Evolutionary conservation across 2,888 invertebrate genomes (phyloP).

Genomic region (Idaea biselata): DNA sequence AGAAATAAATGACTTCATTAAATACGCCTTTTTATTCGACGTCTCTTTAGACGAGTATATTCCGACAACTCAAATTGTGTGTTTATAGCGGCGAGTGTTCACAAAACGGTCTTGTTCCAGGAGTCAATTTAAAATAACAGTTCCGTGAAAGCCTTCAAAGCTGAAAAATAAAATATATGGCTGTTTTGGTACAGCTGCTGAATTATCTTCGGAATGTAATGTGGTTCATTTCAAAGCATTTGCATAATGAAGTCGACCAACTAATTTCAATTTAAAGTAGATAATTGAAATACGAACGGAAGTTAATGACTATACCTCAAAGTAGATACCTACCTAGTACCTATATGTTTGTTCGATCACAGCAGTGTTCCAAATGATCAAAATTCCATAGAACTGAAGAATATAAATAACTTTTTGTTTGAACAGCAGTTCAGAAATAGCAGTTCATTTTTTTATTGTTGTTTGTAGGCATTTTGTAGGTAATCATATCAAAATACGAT

Average conservation of each 20-base stretch:
- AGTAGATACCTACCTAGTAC: not conserved
- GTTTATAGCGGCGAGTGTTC: conserved; percentile 58
- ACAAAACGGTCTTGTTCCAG: conserved; percentile 51
- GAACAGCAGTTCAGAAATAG: not conserved
- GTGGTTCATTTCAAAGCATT: conserved; percentile 41
- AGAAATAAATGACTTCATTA: conserved; percentile 63
- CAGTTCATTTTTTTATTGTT: no score
- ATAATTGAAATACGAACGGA: conserved; percentile 2
- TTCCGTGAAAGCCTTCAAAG: conserved; percentile 53
- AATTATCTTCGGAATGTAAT: conserved; percentile 37
- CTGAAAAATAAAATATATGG: conserved; percentile 58
- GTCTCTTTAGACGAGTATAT: conserved; percentile 44
- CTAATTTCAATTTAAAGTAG: conserved; percentile 28
- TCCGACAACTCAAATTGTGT: conserved; percentile 57
- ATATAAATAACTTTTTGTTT: not conserved
- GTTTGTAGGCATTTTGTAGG: no score
- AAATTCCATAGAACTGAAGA: not conserved
- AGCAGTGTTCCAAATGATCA: not conserved
- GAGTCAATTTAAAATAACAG: conserved; percentile 61
- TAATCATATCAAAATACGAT: not conserved
- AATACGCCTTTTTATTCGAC: conserved; percentile 52
- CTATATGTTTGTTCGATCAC: not conserved
- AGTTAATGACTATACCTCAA: not conserved
- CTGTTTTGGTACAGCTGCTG: conserved; percentile 31
- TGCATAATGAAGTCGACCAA: conserved; percentile 40